Evolutionary conservation across 35 echinoderm and acorn worm species (phyloP), one percentile per base, ranked within the genome.

Genomic region (Amphiura filiformis): DNA sequence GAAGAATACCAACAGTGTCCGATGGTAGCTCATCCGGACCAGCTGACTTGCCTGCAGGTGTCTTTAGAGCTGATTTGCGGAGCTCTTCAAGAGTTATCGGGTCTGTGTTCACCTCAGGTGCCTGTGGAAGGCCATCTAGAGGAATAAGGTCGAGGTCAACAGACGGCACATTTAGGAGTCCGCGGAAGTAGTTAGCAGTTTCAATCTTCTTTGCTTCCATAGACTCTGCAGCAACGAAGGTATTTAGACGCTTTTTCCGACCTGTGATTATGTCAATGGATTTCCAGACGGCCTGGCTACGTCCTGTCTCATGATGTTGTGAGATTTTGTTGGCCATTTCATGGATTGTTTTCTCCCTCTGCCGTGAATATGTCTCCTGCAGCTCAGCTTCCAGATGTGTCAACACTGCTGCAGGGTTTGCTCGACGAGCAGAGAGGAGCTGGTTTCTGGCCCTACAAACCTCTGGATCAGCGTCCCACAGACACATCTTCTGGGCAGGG

Each of bases 381-480:
- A 56, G 49, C 1, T 84, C 56, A 35, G 47, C 20, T 56, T 84
- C 82, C 0, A 56, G 56, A 9, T 84, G 49, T 84, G 41, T 23
- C 9, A 57, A 56, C 32, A 32, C 57, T 84, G 82, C 32, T 17
- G 32, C 56, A 30, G 20, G 41, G 56, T 84, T 84, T 84, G 42
- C 34, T 34, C 35, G 32, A 38, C 32, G 39, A 34, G 44, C 82
- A 57, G 28, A 13, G 11, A 0, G 32, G 47, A 84, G 82, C 57
- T 37, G 82, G 32, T 57, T 31, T 84, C 82, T 84, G 42, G 82
- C 82, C 57, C 57, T 44, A 57, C 57, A 13, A 23, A 84, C 82
- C 35, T 84, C 82, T 4, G 82, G 82, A 84, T 84, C 82, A 57
- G 22, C 33, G 34, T 84, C 42, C 80, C 82, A 84, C 56, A 84